Base-by-base conservation (phyloP, 1,140 invertebrate species). In the Euwallacea fornicatus region DNA sequence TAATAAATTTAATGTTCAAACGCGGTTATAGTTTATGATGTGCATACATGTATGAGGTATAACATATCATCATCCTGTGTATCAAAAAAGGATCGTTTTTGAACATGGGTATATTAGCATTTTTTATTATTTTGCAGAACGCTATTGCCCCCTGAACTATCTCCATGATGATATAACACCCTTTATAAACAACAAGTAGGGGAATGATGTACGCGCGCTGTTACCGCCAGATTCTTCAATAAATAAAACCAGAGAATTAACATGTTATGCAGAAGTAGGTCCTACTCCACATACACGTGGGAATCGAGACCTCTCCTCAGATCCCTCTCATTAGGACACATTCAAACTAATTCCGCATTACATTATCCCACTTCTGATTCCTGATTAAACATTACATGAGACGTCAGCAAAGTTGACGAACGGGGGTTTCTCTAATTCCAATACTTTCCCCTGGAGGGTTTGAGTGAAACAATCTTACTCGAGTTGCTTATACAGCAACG, bases 321-420 rank as follows among this genome's bases (percentile, higher is more conserved):
- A 33, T 33, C 21, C 21, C 21, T 33, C 46, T 50, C 46, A 56
- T 56, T 56, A 56, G 16, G 9, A 15, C 16, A 9, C 16, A 56
- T 56, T 56, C 54, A 62, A 13, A 62, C 11, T 8, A 62, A 59
- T 59, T 59, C 42, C 16, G 8, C 7, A 8, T 8, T 7, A 42
- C n/a, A 43, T 62, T 44, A 62, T 62, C 16, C 15, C 42, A 15
- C 42, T 11, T 44, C 60, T 43, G 41, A 46, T 62, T 62, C 42
- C 60, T 62, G 60, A 62, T 62, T 62, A 62, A 62, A 62, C 60
- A 43, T 62, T 62, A 62, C 42, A 62, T 62, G 11, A 62, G 41
- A 62, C 60, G 60, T 62, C 60, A 46, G 7, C 42, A n/a, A 43
- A 62, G 63, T 65, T 65, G 41, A 54, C 63, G 59, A 61, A 65